Percentiles rank a stretch among this genome's conserved stretches.
Evolutionary conservation across 2,797 vertebrate species (phyloP).

Genomic region (Falco peregrinus): DNA sequence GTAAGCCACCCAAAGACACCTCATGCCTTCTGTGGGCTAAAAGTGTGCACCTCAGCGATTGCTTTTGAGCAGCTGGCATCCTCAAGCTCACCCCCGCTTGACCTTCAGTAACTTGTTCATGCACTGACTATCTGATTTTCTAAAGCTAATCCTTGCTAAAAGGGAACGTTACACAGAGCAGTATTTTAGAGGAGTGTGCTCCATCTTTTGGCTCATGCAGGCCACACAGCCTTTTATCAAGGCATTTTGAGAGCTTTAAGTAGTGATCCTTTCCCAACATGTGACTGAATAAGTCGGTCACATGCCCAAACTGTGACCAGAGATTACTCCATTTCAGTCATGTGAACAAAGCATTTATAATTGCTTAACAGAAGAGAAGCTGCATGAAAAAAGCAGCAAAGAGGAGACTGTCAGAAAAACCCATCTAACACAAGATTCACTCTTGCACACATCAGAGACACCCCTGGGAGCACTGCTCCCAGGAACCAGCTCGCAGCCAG

Average conservation of each 20-base stretch:
- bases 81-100: not conserved
- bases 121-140: not conserved
- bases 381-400: not conserved
- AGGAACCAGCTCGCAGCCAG: not conserved
- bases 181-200: slow-evolving; percentile 65
- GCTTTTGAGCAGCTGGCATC: slow-evolving; percentile 22
- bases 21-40: not conserved
- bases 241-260: slow-evolving; percentile 15
- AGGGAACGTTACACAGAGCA: not conserved
- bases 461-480: not conserved
- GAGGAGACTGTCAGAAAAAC: not conserved
- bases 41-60: not conserved
- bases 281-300: slow-evolving; percentile 40
- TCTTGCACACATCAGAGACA: not conserved
- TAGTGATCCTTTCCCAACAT: not conserved
- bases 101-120: slow-evolving; percentile 23
- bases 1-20: not conserved
- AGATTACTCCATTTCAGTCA: slow-evolving; percentile 32
- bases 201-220: slow-evolving; percentile 61
- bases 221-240: slow-evolving; percentile 58
- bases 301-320: slow-evolving; percentile 28
- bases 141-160: not conserved
- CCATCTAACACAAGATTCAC: not conserved
- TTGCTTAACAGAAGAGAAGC: not conserved
- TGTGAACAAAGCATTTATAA: slow-evolving; percentile 20